Evolutionary conservation across 1,140 invertebrate genomes (phyloP).

Genomic region (Sitophilus oryzae): DNA sequence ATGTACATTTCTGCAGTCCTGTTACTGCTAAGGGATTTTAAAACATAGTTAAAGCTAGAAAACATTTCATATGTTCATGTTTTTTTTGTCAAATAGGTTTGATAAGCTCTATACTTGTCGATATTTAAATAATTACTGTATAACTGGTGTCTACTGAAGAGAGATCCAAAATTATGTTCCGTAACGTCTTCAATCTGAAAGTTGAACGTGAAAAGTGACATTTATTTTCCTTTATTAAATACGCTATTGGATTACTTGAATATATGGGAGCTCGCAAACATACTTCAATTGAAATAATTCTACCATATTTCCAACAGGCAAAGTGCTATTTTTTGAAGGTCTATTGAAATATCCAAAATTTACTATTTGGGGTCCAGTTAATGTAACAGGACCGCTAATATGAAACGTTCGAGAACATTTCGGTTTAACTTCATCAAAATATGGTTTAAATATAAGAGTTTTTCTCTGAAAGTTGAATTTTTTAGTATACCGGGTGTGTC

Average conservation of each 20-base stretch:
- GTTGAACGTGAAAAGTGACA: slow-evolving; percentile 1
- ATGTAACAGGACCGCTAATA: not conserved
- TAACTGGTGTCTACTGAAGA: slow-evolving; percentile 12
- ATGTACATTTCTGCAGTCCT: slow-evolving; percentile 3
- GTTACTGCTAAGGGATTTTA: no score
- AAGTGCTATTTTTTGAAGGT: slow-evolving; percentile 8
- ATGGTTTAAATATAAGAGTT: slow-evolving; percentile 9
- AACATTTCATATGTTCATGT: no score
- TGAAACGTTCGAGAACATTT: not conserved
- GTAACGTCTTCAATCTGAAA: slow-evolving; percentile 18
- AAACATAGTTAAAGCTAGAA: no score
- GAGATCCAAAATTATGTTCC: slow-evolving; percentile 15
- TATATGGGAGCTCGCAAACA: slow-evolving; percentile 7
- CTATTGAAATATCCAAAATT: slow-evolving; percentile 17
- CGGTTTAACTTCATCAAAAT: slow-evolving; percentile 9
- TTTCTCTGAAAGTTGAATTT: no score
- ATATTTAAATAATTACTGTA: not conserved
- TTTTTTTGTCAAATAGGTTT: no score
- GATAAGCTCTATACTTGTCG: no score
- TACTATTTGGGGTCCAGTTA: not conserved
- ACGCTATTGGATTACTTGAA: slow-evolving; percentile 7
- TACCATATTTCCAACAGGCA: not conserved
- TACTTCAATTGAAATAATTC: slow-evolving; percentile 10
- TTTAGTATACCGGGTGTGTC: no score
- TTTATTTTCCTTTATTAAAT: not conserved